Evolutionary conservation across 2,888 invertebrate species (phyloP).

Genomic region (Apeira syringaria): DNA sequence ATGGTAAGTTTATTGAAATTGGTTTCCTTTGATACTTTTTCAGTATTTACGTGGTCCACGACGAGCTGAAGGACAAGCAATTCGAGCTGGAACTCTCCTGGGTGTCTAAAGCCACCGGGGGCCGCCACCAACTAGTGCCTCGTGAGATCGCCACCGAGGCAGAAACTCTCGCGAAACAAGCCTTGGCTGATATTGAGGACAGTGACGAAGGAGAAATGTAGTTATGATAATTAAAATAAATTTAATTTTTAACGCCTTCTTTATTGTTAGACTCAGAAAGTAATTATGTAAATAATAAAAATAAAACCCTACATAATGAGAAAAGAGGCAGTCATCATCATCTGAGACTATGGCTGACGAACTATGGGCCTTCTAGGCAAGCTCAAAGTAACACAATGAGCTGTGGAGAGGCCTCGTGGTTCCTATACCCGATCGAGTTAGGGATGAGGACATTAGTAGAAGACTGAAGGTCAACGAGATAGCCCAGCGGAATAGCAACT

Average conservation of each 20-base stretch:
- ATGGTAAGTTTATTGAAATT: too few relatives aligned
- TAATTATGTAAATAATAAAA: too few relatives aligned
- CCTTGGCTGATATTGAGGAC: constrained; percentile 93
- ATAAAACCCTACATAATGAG: too few relatives aligned
- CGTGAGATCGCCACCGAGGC: constrained; percentile 89
- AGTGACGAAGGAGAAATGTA: constrained; percentile 91
- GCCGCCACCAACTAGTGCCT: constrained; percentile 92
- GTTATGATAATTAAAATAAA: constrained; percentile 55
- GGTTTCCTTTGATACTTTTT: constrained; percentile 42
- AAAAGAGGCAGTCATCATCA: too few relatives aligned
- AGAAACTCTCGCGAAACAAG: constrained; percentile 94
- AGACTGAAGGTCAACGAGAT: too few relatives aligned
- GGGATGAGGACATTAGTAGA: too few relatives aligned
- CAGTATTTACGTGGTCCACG: constrained; percentile 94
- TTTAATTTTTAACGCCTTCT: constrained; percentile 43
- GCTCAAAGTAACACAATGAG: too few relatives aligned
- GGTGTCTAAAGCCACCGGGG: constrained; percentile 92
- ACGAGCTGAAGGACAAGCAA: constrained; percentile 97
- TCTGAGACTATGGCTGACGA: too few relatives aligned
- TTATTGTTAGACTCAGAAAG: background rate
- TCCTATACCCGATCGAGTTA: too few relatives aligned
- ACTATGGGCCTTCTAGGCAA: too few relatives aligned
- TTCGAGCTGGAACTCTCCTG: constrained; percentile 98
- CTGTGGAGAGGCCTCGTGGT: too few relatives aligned
- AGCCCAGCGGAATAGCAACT: too few relatives aligned